Conservation (phyloP, 2,797 vertebrate genomes). For the Xenentodon cancila region DNA sequence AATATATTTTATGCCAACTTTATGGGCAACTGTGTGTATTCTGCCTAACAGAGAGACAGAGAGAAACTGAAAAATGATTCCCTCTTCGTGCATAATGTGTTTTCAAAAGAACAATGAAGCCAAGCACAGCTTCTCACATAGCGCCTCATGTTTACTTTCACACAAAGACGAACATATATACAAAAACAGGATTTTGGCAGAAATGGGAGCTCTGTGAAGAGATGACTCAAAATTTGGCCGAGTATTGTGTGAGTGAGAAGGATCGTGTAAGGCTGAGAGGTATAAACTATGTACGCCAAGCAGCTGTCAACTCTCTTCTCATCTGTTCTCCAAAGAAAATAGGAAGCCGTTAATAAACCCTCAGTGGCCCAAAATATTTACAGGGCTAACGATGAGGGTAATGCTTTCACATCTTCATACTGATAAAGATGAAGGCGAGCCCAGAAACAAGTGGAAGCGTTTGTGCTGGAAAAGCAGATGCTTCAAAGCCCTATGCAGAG, state of each 20-base stretch:
- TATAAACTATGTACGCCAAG: slow-evolving; percentile 31
- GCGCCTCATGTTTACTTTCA: slow-evolving; percentile 8
- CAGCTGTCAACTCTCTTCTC: slow-evolving; percentile 42
- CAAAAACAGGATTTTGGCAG: slow-evolving; percentile 44
- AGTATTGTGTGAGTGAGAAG: slow-evolving; percentile 36
- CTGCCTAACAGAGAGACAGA: neutral
- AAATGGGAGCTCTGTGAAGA: slow-evolving; percentile 18
- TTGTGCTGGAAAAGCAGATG: slow-evolving; percentile 27
- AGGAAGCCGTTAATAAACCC: slow-evolving; percentile 55
- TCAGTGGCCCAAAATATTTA: slow-evolving; percentile 44
- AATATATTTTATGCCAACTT: neutral
- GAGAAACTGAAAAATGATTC: slow-evolving; percentile 6
- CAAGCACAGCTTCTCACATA: neutral
- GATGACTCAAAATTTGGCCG: slow-evolving; percentile 36
- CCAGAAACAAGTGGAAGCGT: slow-evolving; percentile 18
- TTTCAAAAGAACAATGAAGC: slow-evolving; percentile 13
- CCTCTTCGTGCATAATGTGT: slow-evolving; percentile 6
- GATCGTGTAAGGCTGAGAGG: slow-evolving; percentile 40
- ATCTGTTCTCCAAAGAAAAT: slow-evolving; percentile 39
- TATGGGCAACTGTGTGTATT: no score
- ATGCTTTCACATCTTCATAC: slow-evolving; percentile 62
- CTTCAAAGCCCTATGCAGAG: slow-evolving; percentile 5
- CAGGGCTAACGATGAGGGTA: slow-evolving; percentile 32
- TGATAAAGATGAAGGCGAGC: slow-evolving; percentile 40
- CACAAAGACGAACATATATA: slow-evolving; percentile 8